Conservation (phyloP, 1,140 invertebrate species). For the Thereuonema tuberculata region DNA sequence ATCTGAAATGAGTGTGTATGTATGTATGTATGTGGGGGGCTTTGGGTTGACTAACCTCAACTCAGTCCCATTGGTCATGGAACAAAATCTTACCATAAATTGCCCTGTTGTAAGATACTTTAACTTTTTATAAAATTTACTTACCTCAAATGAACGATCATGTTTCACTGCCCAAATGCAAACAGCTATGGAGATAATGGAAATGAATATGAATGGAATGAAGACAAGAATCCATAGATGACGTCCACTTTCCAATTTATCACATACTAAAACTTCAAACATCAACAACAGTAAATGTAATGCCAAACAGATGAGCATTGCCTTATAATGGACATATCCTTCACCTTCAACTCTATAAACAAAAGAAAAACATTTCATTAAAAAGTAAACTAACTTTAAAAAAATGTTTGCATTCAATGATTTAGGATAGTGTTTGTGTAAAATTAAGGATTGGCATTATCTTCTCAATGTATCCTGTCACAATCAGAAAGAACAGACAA, state of each 20-base stretch:
- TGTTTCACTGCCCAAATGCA: slow-evolving; percentile 98
- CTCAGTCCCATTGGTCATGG: no score
- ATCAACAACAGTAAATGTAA: slow-evolving; percentile 85
- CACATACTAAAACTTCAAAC: slow-evolving; percentile 91
- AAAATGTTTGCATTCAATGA: background rate
- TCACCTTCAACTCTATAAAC: slow-evolving; percentile 72
- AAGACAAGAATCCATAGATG: slow-evolving; percentile 93
- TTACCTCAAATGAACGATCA: slow-evolving; percentile 86
- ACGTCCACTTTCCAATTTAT: slow-evolving; percentile 77
- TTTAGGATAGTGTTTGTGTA: background rate
- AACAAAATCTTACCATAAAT: no score
- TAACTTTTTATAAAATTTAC: no score
- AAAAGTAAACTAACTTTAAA: slow-evolving; percentile 10
- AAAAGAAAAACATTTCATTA: slow-evolving; percentile 11
- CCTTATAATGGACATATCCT: slow-evolving; percentile 91
- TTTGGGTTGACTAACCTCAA: no score
- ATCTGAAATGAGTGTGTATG: no score
- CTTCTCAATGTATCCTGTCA: no score
- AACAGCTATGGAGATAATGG: slow-evolving; percentile 86
- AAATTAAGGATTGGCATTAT: no score
- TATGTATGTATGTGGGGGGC: no score
- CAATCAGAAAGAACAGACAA: no score
- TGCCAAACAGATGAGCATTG: slow-evolving; percentile 87
- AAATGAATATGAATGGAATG: slow-evolving; percentile 90
- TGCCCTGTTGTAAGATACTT: no score